These are phyloP conservation scores for Antennarius maculatus DNA, from an alignment of 2,797 vertebrate species.

Conservation along the genomic window DNA sequence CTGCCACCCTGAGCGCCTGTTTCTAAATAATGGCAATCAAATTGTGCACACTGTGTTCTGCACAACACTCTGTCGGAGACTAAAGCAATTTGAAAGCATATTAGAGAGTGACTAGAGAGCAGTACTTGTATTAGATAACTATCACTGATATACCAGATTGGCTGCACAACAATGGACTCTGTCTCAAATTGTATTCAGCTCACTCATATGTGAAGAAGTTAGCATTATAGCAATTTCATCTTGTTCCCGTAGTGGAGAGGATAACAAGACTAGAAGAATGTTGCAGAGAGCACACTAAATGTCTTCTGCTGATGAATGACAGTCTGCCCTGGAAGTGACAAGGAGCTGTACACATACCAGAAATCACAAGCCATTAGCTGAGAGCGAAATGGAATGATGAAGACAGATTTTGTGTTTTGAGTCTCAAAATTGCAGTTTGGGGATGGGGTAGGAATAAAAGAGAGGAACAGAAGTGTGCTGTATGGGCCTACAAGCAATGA, in stretches of 20 bases:
- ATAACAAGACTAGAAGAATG: conserved; percentile 37
- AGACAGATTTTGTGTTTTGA: conserved; percentile 54
- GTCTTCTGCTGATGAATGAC: conserved; percentile 52
- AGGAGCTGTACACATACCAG: conserved; percentile 41
- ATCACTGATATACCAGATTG: conserved; percentile 26
- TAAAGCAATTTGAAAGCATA: conserved; percentile 48
- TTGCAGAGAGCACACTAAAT: conserved; percentile 41
- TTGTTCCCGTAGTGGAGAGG: conserved; percentile 13
- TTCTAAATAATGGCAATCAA: conserved; percentile 58
- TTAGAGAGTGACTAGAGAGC: conserved; percentile 49
- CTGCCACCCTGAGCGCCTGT: conserved; percentile 32
- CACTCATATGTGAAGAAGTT: conserved; percentile 10
- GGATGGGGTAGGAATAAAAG: neutral
- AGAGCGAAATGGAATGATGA: conserved; percentile 55
- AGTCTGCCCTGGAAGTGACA: conserved; percentile 48
- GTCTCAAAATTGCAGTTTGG: conserved; percentile 54
- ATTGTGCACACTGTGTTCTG: conserved; percentile 53
- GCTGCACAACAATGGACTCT: conserved; percentile 24
- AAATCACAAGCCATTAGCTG: conserved; percentile 54
- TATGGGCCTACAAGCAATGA: conserved; percentile 57
- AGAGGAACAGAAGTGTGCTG: conserved; percentile 37
- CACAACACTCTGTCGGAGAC: conserved; percentile 51
- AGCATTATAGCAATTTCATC: conserved; percentile 13
- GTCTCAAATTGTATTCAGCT: conserved; percentile 25
- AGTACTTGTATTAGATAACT: conserved; percentile 47